Conservation (phyloP, 2,113 vertebrate genomes). For the Eulacestoma nigropectus region DNA sequence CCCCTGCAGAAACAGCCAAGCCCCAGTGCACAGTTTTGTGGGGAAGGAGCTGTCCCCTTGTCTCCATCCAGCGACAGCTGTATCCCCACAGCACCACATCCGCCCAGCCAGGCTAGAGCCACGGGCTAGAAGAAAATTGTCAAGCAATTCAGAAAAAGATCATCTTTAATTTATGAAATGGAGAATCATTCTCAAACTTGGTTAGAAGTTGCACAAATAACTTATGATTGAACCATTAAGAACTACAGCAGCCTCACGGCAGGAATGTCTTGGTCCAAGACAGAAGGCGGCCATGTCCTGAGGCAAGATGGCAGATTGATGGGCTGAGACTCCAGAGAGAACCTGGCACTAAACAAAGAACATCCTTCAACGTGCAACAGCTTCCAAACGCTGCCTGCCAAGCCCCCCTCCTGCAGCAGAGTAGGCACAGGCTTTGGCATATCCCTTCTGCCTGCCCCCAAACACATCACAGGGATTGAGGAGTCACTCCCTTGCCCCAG, state of each 20-base stretch:
- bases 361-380: fast-evolving
- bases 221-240: background rate
- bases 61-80: background rate
- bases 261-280: background rate
- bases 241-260: background rate
- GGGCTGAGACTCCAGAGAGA: background rate
- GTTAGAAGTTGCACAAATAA: constrained; percentile 29
- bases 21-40: background rate
- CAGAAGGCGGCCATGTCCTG: background rate
- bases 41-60: background rate
- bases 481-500: background rate
- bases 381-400: background rate
- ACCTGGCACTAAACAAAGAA: background rate
- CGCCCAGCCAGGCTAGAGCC: background rate
- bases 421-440: background rate
- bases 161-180: constrained; percentile 50
- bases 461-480: background rate
- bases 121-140: background rate
- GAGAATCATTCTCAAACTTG: background rate
- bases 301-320: background rate
- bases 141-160: constrained; percentile 15
- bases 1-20: background rate
- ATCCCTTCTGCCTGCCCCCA: background rate
- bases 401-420: background rate
- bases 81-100: background rate